A percentile compares a stretch with the other conserved stretches of the same genome.
Conservation (phyloP, 2,113 vertebrate species). For the Nicator chloris region DNA sequence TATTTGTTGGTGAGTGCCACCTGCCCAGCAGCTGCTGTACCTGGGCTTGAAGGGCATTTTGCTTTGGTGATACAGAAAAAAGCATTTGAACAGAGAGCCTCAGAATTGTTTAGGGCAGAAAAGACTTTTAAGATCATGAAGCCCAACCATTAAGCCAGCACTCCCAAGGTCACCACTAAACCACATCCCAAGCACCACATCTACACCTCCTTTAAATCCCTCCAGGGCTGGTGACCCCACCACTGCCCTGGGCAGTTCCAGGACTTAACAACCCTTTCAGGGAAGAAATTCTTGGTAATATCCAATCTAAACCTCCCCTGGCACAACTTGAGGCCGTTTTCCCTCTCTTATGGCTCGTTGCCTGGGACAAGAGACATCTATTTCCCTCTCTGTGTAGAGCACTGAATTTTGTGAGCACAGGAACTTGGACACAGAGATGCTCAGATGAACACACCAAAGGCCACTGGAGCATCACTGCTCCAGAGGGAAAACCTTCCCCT, state of each 20-base stretch:
- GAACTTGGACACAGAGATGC: fast-evolving
- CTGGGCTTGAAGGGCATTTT: not conserved
- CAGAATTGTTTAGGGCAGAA: not conserved
- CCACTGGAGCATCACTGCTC: not conserved
- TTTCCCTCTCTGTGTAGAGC: not conserved
- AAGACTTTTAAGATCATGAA: not conserved
- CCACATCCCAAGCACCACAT: not conserved
- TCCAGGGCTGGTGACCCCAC: not conserved
- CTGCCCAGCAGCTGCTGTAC: not conserved
- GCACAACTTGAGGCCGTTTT: not conserved
- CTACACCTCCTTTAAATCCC: not conserved
- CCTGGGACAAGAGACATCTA: not conserved
- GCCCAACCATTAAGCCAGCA: not conserved
- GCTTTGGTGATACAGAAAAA: not conserved
- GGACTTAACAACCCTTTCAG: not conserved
- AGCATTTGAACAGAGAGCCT: not conserved
- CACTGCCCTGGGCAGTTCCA: not conserved
- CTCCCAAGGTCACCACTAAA: not conserved
- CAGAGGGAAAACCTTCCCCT: not conserved
- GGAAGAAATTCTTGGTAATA: not conserved
- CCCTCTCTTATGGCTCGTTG: not conserved
- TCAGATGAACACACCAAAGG: not conserved
- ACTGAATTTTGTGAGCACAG: fast-evolving
- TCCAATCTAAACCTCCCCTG: not conserved
- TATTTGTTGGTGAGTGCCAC: not conserved